Evolutionary conservation across 2,888 invertebrate genomes (phyloP).

Genomic region (Leucoptera coffeella): DNA sequence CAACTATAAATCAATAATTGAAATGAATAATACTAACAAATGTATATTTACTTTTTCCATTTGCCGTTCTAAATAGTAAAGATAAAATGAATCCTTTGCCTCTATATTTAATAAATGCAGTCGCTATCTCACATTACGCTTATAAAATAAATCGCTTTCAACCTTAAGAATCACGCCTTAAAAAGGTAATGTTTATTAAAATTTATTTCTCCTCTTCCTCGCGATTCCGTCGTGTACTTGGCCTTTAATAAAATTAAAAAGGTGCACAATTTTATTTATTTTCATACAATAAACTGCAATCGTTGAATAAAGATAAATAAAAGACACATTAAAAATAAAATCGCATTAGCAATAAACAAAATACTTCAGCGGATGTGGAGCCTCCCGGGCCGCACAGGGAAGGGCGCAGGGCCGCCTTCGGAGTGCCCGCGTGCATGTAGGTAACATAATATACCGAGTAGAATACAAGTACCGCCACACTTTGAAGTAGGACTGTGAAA

Average conservation of each 20-base stretch:
- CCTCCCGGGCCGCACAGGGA: constrained; percentile 16
- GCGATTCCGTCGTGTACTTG: constrained; percentile 47
- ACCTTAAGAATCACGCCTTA: constrained; percentile 53
- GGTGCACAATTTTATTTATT: constrained; percentile 55
- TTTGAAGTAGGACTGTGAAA: too few species aligned
- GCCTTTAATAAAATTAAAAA: constrained; percentile 50
- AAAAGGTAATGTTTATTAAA: constrained; percentile 54
- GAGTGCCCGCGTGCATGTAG: too few species aligned
- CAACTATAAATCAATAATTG: too few species aligned
- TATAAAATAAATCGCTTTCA: constrained; percentile 53
- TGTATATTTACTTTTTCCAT: too few species aligned
- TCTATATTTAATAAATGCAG: constrained; percentile 53
- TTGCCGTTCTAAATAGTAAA: too few species aligned
- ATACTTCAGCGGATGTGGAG: constrained; percentile 54
- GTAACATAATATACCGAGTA: too few species aligned
- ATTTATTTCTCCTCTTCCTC: constrained; percentile 51
- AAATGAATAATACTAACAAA: too few species aligned
- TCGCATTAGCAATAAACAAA: constrained; percentile 55
- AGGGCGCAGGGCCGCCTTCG: constrained; percentile 1
- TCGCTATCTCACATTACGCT: constrained; percentile 48
- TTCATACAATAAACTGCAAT: constrained; percentile 55
- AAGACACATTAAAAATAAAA: constrained; percentile 50
- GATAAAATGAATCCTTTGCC: too few species aligned
- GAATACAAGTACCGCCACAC: too few species aligned
- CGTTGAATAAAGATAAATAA: constrained; percentile 55